phyloP scores from a whole-genome alignment of 2,113 vertebrate genomes.

The Cariama cristata region DNA sequence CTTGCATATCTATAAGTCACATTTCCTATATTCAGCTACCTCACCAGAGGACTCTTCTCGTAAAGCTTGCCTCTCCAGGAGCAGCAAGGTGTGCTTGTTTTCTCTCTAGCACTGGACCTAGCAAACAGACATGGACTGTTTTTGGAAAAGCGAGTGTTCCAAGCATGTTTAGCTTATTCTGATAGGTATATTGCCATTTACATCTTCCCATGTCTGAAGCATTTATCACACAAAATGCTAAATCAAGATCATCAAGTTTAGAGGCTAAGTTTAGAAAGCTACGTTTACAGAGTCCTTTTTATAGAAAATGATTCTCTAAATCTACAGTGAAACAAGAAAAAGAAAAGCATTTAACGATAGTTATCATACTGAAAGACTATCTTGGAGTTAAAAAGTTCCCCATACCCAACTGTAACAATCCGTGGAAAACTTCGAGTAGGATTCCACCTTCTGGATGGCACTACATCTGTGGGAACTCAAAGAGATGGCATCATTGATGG shows the following conservation, averaged over 20 bases:
- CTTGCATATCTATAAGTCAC: background rate
- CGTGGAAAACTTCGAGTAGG: rapidly evolving
- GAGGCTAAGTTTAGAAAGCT: background rate
- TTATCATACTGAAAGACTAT: background rate
- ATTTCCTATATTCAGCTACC: background rate
- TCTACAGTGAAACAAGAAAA: background rate
- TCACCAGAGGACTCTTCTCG: background rate
- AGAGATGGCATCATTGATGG: background rate
- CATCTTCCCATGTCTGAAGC: background rate
- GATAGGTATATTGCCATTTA: no score
- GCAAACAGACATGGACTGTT: background rate
- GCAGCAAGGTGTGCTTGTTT: background rate
- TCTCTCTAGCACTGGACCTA: background rate
- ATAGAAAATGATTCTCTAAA: background rate
- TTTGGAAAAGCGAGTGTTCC: background rate
- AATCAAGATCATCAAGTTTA: background rate
- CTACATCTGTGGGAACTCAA: background rate
- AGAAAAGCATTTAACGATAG: background rate
- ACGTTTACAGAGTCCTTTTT: background rate
- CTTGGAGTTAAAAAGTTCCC: background rate
- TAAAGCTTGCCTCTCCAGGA: background rate
- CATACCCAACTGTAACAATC: background rate
- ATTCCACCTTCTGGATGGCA: background rate
- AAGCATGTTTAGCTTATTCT: background rate
- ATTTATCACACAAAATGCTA: background rate